A percentile compares a stretch with the other conserved stretches of the same genome.
phyloP scores from a whole-genome alignment of 1,140 invertebrate genomes.

The Sogatella furcifera region DNA sequence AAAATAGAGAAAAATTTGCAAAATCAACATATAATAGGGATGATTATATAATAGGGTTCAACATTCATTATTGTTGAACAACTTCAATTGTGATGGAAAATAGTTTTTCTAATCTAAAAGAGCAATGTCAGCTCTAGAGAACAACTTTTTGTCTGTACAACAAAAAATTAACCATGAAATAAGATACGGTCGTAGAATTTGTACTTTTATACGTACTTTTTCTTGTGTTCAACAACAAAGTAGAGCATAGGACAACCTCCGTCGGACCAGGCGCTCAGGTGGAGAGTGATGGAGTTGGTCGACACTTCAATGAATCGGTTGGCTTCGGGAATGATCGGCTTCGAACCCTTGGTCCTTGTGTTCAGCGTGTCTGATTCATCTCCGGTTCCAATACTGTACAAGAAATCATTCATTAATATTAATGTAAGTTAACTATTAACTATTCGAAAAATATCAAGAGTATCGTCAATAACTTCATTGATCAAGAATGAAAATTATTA shows the following conservation, averaged over 20 bases:
- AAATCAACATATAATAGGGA: too few relatives aligned
- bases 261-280: constrained; percentile 86
- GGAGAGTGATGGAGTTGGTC: constrained; percentile 80
- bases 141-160: too few relatives aligned
- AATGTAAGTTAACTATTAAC: too few relatives aligned
- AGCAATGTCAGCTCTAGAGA: too few relatives aligned
- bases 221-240: constrained; percentile 92
- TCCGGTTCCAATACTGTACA: constrained; percentile 70
- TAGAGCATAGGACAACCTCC: constrained; percentile 92
- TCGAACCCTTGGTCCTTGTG: constrained; percentile 75
- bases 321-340: constrained; percentile 80
- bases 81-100: too few relatives aligned
- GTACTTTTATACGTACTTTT: constrained; percentile 50
- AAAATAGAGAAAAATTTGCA: too few relatives aligned
- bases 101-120: too few relatives aligned
- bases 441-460: too few relatives aligned
- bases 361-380: constrained; percentile 78
- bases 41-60: too few relatives aligned
- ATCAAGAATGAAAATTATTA: too few relatives aligned
- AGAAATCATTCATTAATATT: constrained; percentile 3
- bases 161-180: background rate
- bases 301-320: constrained; percentile 85
- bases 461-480: too few relatives aligned
- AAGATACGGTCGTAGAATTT: constrained; percentile 5
- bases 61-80: too few relatives aligned